Base-by-base conservation (phyloP, 2,888 invertebrate genomes). In the Pollenia griseotomentosa region DNA sequence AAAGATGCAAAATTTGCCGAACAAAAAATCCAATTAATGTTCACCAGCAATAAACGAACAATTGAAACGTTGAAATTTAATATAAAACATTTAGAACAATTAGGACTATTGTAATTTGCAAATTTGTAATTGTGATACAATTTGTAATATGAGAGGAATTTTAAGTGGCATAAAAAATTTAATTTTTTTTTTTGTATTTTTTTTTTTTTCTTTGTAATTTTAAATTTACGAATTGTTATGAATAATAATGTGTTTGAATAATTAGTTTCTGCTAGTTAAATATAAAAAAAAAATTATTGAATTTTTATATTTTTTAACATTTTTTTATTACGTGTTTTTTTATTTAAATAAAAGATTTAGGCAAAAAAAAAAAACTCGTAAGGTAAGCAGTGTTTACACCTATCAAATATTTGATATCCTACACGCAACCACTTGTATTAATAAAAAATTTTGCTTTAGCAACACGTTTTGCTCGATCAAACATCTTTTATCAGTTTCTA, bases 1-100 rank as follows among this genome's bases (percentile, higher is more conserved):
- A 91, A 91, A 55, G 90, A 92, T 81, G 88, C 91, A 71, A 89
- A 91, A 46, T 92, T 92, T 51, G 92, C 92, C 19, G 88, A 90
- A 5, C 90, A 90, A 53, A 93, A 93, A 86, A 91, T 93, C 9
- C 91, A 92, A 75, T 89, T 92, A n/a, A 93, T 93, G 92, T 93
- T 93, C 70, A 90, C 90, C 23, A 91, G 91, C n/a, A 93, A 93
- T 71, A 78, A 88, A 65, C 90, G 92, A 46, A 92, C 92, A 4
- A 88, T 93, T 66, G 90, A 91, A 59, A 91, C 91, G 8, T 88
- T 93, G 48, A 91, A 92, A 70, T 91, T 89, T 77, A 90, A 90
- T 0, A 82, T 93, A 4, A 89, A 91, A 80, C 91, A 92, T 33
- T 89, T 92, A 66, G 91, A 93, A 88, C 90, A 91, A 14, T 88